Evolutionary conservation across 2,113 vertebrate genomes (phyloP).

Genomic region (Charina bottae): DNA sequence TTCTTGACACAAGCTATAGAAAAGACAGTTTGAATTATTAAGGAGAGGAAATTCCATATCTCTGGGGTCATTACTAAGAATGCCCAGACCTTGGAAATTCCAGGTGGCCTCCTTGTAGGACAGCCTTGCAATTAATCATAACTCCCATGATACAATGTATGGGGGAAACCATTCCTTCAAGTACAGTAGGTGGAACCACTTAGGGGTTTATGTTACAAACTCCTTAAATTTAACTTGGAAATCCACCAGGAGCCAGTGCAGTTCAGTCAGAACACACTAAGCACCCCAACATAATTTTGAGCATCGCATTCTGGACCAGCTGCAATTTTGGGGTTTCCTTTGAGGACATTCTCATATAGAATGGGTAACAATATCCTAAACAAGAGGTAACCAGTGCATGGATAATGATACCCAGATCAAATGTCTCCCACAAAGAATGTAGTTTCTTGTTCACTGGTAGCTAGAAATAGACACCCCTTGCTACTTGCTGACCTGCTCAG

Average conservation of each 20-base stretch:
- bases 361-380: background rate
- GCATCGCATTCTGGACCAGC: background rate
- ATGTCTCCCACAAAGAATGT: background rate
- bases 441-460: background rate
- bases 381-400: background rate
- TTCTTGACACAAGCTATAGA: background rate
- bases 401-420: background rate
- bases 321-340: background rate
- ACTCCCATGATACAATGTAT: background rate
- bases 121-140: background rate
- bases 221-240: background rate
- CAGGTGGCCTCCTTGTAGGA: background rate
- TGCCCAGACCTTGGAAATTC: background rate
- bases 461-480: background rate
- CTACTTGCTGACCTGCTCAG: background rate
- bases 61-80: background rate
- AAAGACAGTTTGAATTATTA: background rate
- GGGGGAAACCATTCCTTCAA: background rate
- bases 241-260: background rate
- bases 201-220: background rate
- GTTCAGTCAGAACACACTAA: background rate
- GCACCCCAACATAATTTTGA: background rate
- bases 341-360: background rate
- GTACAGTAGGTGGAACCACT: background rate
- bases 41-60: background rate